These are phyloP conservation scores for Caenorhabditis zanzibari DNA, from an alignment of 2,888 invertebrate species.

Conservation along the genomic window DNA sequence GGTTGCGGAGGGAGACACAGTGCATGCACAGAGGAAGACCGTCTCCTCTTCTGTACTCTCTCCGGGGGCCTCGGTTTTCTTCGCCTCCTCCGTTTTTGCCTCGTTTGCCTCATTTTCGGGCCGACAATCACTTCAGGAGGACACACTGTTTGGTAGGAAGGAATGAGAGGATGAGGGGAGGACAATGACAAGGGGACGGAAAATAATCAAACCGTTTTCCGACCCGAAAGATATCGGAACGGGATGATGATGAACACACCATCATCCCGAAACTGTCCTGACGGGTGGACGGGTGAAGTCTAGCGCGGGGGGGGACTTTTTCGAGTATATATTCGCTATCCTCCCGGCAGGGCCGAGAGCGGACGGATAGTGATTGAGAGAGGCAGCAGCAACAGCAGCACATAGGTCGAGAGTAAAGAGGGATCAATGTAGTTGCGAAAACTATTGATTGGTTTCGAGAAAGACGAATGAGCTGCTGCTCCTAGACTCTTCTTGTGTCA, in stretches of 20 bases:
- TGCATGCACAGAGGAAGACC: constrained; percentile 43
- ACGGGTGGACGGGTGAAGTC: constrained; percentile 33
- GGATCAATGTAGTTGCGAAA: constrained; percentile 43
- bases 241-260: constrained; percentile 19
- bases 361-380: constrained; percentile 29
- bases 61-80: not conserved
- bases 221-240: constrained; percentile 27
- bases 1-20: constrained; percentile 46
- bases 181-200: not conserved
- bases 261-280: constrained; percentile 18
- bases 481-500: constrained; percentile 23
- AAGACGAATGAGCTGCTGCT: constrained; percentile 5
- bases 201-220: constrained; percentile 49
- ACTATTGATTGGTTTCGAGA: constrained; percentile 45
- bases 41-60: constrained; percentile 30
- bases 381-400: not conserved
- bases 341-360: constrained; percentile 1
- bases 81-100: constrained; percentile 22
- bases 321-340: constrained; percentile 54
- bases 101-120: constrained; percentile 62
- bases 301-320: constrained; percentile 42
- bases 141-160: constrained; percentile 53
- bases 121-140: constrained; percentile 64
- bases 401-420: constrained; percentile 17
- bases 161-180: not conserved